Base-by-base conservation (phyloP, 1,140 invertebrate genomes). In the Battus philenor region DNA sequence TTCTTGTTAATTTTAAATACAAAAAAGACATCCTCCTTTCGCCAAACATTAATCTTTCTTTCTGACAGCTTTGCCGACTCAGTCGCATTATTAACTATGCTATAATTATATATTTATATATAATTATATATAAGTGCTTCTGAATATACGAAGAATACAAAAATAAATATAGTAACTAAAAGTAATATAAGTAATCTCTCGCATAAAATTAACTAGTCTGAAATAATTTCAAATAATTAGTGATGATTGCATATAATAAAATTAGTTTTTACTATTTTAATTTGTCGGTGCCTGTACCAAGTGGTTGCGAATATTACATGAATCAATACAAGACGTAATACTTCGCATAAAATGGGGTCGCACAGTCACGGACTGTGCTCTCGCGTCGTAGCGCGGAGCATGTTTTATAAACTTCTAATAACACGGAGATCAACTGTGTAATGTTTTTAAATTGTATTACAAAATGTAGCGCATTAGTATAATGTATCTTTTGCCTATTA, bases 291-390 rank as follows among this genome's bases (percentile, higher is more conserved):
- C 20, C 9, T 16, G 44, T 7, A 36, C 32, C 26, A 32, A 34
- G 32, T 27, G 8, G 15, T 48, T 32, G 36, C 36, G 36, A 26
- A 44, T 47, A 47, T 57, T 58, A 50, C 55, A 47, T 50, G 38
- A 50, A 17, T 26, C n/a, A 16, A 54, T 41, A 45, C 48, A 57
- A 57, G 32, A 31, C 36, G 36, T 38, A 22, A 44, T 58, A 54
- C 54, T 41, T 52, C 46, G 51, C 46, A 6, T 47, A 34, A 57
- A 52, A 52, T 57, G 45, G 26, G 54, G 54, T 57, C 54, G 41
- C 29, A 15, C 29, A n/a, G 45, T 52, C 45, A 33, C 46, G 33
- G 33, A 45, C 30, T 24, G 26, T 47, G 47, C 44, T 39, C 38
- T 56, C 34, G 45, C 36, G 39, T 26, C 41, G 18, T 22, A 4